Evolutionary conservation across 2,797 vertebrate genomes (phyloP).

Genomic region (Tolypeutes matacus): DNA sequence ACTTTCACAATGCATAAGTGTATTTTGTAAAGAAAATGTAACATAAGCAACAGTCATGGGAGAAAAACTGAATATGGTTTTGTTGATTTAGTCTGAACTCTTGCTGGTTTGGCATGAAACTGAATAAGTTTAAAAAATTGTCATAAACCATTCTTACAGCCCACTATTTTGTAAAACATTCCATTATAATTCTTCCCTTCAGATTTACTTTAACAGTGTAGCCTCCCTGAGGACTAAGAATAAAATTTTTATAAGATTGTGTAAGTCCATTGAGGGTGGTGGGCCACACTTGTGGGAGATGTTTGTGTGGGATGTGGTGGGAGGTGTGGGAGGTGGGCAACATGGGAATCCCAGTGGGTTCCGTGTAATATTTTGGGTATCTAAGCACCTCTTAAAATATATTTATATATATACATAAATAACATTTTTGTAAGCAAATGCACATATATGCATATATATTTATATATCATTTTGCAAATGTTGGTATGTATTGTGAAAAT

Average conservation of each 20-base stretch:
- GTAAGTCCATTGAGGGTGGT: too few species aligned
- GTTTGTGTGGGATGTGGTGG: too few species aligned
- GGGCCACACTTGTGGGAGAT: too few species aligned
- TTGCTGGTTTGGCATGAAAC: slow-evolving; percentile 92
- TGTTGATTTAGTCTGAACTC: slow-evolving; percentile 88
- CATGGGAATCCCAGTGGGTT: too few species aligned
- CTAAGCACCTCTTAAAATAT: too few species aligned
- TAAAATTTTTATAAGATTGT: neutral
- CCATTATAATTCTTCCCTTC: slow-evolving; percentile 37
- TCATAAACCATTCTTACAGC: neutral
- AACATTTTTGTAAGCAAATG: too few species aligned
- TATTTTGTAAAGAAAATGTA: slow-evolving; percentile 41
- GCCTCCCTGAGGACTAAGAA: neutral
- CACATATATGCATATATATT: too few species aligned
- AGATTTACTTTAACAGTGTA: slow-evolving; percentile 2
- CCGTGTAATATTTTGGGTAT: too few species aligned
- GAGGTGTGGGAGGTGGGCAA: too few species aligned
- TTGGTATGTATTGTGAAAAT: too few species aligned
- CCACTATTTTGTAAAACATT: slow-evolving; percentile 11
- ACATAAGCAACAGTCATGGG: neutral
- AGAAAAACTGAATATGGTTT: slow-evolving; percentile 82
- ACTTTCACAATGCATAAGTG: neutral
- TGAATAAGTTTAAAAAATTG: slow-evolving; percentile 83
- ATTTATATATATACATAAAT: too few species aligned
- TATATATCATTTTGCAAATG: too few species aligned